These are phyloP conservation scores for Gisinianus flammeolus DNA, from an alignment of 2,888 invertebrate genomes.

Conservation along the genomic window DNA sequence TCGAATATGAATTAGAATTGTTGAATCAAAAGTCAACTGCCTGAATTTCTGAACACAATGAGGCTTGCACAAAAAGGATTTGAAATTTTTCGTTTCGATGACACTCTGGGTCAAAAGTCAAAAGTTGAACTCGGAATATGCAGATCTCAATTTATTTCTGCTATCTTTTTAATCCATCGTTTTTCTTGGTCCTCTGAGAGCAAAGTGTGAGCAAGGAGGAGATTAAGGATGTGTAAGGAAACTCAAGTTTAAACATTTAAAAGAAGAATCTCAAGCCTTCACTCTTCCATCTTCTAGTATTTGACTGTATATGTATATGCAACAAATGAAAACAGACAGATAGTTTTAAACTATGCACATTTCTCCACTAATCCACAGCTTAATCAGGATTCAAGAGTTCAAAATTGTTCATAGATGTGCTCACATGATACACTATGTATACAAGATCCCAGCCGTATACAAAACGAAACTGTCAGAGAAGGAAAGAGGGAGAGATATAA, in stretches of 20 bases:
- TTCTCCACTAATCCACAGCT: not conserved
- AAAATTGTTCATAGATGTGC: not conserved
- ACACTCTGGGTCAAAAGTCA: not conserved
- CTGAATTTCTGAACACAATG: too few species aligned
- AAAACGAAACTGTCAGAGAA: not conserved
- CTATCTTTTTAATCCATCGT: not conserved
- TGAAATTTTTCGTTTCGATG: too few species aligned
- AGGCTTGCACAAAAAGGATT: too few species aligned
- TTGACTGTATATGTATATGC: too few species aligned
- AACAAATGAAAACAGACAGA: too few species aligned
- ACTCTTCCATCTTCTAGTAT: too few species aligned
- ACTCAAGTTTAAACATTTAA: too few species aligned
- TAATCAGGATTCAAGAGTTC: not conserved
- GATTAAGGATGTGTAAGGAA: too few species aligned
- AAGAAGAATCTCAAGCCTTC: too few species aligned
- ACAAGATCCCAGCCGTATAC: not conserved
- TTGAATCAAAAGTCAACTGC: too few species aligned
- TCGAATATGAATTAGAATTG: too few species aligned
- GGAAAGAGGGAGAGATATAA: not conserved
- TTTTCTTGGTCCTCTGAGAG: not conserved
- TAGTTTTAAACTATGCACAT: not conserved
- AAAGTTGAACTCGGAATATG: not conserved
- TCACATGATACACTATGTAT: not conserved
- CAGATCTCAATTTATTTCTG: not conserved
- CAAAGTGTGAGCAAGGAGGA: too few species aligned